Evolutionary conservation across 2,888 invertebrate genomes (phyloP).

Genomic region (Sminthurinus aureus): DNA sequence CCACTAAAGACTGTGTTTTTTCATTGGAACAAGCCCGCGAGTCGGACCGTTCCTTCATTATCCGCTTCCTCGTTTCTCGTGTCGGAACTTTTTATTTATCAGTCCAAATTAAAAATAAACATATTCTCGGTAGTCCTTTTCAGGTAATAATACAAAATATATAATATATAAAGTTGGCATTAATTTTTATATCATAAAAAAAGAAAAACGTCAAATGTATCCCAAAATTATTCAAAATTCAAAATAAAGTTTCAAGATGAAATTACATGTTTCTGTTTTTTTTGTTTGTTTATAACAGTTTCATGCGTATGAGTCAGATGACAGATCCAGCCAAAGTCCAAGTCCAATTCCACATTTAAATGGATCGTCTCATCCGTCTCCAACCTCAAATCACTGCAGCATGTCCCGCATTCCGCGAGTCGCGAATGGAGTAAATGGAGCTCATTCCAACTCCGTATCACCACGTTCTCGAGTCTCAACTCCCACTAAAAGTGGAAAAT

Average conservation of each 20-base stretch:
- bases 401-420: slow-evolving; percentile 56
- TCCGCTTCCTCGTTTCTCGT: slow-evolving; percentile 58
- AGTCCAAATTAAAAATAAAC: slow-evolving; percentile 56
- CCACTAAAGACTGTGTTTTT: slow-evolving; percentile 58
- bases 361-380: slow-evolving; percentile 49
- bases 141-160: slow-evolving; percentile 45
- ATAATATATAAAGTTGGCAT: too few species aligned
- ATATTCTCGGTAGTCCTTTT: slow-evolving; percentile 59
- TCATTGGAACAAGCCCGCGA: slow-evolving; percentile 57
- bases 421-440: slow-evolving; percentile 46
- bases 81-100: slow-evolving; percentile 57
- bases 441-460: slow-evolving; percentile 46
- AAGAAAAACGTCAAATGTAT: too few species aligned
- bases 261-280: too few species aligned
- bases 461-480: slow-evolving; percentile 58
- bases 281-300: slow-evolving; percentile 46
- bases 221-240: too few species aligned
- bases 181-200: too few species aligned
- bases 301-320: slow-evolving; percentile 58
- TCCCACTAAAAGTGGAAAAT: slow-evolving; percentile 52
- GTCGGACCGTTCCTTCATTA: slow-evolving; percentile 55
- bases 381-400: slow-evolving; percentile 48
- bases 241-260: too few species aligned
- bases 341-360: slow-evolving; percentile 55
- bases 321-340: slow-evolving; percentile 50